Evolutionary conservation across 92 coral and sea anemone species (phyloP), one percentile per base, ranked within the genome.

Genomic region (Zoanthus solanderi): DNA sequence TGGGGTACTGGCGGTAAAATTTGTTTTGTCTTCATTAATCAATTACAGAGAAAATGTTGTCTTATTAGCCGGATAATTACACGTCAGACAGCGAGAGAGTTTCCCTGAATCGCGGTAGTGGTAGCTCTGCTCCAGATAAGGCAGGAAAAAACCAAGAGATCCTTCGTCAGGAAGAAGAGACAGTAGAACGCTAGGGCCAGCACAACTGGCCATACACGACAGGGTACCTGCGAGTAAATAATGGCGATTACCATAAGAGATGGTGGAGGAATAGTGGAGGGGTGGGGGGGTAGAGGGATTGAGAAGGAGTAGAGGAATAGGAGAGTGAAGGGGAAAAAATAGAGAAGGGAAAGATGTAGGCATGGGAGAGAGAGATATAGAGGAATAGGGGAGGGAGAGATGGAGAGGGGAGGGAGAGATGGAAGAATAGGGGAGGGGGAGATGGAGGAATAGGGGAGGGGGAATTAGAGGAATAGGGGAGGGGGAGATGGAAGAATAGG

Each of bases 151-250:
- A 2, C 94, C 94, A 28, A 96, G 90, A 57, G 94, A 91, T 37
- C 98, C 99, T 30, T 96, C 96, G 67, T 91, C 93, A 37, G 99
- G 99, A 2, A 96, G 83, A 45, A 93, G 77, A 10, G 94, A 85
- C 9, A 96, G 88, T 9, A 96, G 92, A 60, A 91, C 91, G 13
- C 48, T 78, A 1, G 99, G 99, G 52, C 94, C 91, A 34, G 96
- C 90, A 77, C 89, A 89, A 76, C 84, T 88, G 31, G 95, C 93
- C 84, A 96, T 58, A 28, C 88, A 89, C 17, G 91, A 87, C 42
- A 94, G 79, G 1, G 93, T 85, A 72, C 94, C 97, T 93, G 71
- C 18, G 77, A 10, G 31, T 45, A 52, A 17, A 4, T 9, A 77
- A 77, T 53, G n/a, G 1, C 5, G 17, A 13, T 45, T 18, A 46